A percentile compares a stretch with the other conserved stretches of the same genome.
Conservation (phyloP, 2,888 invertebrate species). For the Cryptocheilus praepositus region DNA sequence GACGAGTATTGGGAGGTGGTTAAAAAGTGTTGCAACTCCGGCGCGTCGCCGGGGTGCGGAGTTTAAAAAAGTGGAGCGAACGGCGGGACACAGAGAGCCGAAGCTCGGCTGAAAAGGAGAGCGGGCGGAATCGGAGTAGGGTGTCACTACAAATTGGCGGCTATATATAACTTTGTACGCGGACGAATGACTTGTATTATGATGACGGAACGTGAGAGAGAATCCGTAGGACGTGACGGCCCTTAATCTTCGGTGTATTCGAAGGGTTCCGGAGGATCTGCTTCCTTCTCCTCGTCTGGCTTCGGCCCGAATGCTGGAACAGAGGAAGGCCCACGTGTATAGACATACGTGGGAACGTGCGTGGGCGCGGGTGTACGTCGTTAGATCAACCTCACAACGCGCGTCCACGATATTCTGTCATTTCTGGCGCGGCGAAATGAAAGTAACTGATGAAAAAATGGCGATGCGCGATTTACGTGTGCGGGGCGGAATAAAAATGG, state of each 20-base stretch:
- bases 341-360: too few relatives aligned
- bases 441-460: too few relatives aligned
- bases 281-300: slow-evolving; percentile 96
- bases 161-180: not conserved
- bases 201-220: slow-evolving; percentile 2
- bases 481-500: too few relatives aligned
- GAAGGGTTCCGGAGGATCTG: slow-evolving; percentile 98
- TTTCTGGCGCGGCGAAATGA: too few relatives aligned
- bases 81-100: not conserved
- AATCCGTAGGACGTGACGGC: not conserved
- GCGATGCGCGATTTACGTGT: too few relatives aligned
- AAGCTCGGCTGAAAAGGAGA: not conserved
- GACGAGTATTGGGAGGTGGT: too few relatives aligned
- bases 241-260: slow-evolving; percentile 91
- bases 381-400: too few relatives aligned
- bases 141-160: not conserved
- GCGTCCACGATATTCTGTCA: too few relatives aligned
- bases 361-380: too few relatives aligned
- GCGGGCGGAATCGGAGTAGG: not conserved
- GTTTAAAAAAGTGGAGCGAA: not conserved
- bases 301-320: slow-evolving; percentile 88
- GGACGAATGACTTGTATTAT: slow-evolving; percentile 1
- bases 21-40: too few relatives aligned
- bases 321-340: slow-evolving; percentile 28
- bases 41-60: too few relatives aligned